These are phyloP conservation scores for Terrapene triunguis DNA, from an alignment of 2,113 vertebrate species.

Conservation along the genomic window DNA sequence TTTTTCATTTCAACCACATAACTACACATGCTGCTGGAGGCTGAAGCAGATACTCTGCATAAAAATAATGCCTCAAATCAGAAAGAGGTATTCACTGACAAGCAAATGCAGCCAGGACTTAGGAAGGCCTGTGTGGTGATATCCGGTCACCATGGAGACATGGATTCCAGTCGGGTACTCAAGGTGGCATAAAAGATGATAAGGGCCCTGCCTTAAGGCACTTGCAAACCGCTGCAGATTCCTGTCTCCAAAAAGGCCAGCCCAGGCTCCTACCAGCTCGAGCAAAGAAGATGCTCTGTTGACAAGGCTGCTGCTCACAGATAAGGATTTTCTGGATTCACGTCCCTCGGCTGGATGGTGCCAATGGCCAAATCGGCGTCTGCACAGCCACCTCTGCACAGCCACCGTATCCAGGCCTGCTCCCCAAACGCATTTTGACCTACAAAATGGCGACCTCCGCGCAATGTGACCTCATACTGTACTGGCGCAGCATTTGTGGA, in stretches of 20 bases:
- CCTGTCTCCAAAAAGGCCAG: neutral
- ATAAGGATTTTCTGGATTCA: neutral
- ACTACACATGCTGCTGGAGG: neutral
- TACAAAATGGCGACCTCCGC: no score
- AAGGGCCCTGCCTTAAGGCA: neutral
- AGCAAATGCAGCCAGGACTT: neutral
- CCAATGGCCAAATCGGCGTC: neutral
- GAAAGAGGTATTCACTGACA: neutral
- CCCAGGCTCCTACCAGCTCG: no score
- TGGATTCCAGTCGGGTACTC: neutral
- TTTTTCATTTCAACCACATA: neutral
- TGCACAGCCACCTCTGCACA: neutral
- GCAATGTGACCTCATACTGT: accelerated
- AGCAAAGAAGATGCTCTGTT: neutral
- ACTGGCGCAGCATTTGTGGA: neutral
- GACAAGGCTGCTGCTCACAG: neutral
- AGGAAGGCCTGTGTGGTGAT: neutral
- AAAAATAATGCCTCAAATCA: neutral
- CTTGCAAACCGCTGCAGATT: neutral
- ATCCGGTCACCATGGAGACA: neutral
- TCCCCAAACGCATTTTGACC: neutral
- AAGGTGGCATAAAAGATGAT: neutral
- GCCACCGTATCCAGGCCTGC: neutral
- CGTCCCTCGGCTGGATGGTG: neutral
- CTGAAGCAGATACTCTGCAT: neutral